Percentiles rank a stretch among this genome's conserved stretches.
Evolutionary conservation across 2,113 vertebrate genomes (phyloP).

Genomic region (Numenius arquata): DNA sequence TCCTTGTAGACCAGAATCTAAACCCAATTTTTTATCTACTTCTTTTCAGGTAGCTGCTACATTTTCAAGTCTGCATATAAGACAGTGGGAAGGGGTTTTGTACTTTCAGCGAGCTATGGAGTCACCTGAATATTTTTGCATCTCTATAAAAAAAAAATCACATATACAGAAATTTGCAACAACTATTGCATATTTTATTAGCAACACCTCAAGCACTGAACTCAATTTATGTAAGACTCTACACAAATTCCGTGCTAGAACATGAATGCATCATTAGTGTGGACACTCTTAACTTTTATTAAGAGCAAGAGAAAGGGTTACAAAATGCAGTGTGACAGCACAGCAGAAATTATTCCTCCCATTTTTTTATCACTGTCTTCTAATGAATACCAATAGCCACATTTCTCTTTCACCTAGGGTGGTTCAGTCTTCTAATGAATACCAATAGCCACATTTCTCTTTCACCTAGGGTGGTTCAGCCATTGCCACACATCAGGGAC

Average conservation of each 20-base stretch:
- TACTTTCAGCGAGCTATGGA: background rate
- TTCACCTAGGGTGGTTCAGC: background rate
- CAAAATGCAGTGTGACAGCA: background rate
- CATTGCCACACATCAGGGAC: background rate
- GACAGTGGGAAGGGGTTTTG: background rate
- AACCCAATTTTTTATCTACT: background rate
- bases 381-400: background rate
- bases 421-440: background rate
- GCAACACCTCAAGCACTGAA: background rate
- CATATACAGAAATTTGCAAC: background rate
- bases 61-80: background rate
- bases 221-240: background rate
- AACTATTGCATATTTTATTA: background rate
- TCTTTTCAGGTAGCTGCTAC: background rate
- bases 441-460: background rate
- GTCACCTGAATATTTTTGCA: background rate
- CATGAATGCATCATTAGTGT: background rate
- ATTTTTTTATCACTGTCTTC: background rate
- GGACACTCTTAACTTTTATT: background rate
- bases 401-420: background rate
- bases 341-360: background rate
- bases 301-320: constrained; percentile 5
- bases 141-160: background rate
- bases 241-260: background rate
- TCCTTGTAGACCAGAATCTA: background rate